Percentiles rank a stretch among this genome's conserved stretches.
These are phyloP conservation scores for Lochmaea crataegi DNA, from an alignment of 2,888 invertebrate species.

Conservation along the genomic window DNA sequence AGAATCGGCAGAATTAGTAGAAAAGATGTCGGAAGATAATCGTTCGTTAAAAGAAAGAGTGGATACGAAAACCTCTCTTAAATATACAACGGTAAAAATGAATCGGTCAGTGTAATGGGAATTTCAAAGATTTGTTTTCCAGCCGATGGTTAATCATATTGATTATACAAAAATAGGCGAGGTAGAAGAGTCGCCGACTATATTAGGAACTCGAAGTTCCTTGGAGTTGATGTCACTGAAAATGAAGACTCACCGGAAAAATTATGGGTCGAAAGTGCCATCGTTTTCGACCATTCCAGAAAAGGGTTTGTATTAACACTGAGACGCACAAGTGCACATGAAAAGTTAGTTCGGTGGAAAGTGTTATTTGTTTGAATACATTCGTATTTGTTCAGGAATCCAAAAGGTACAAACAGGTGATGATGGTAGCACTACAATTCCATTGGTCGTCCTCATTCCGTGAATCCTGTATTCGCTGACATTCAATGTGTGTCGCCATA, in stretches of 20 bases:
- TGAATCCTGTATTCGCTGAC: too few species aligned
- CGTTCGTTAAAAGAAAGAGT: constrained; percentile 5
- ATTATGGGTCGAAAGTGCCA: neutral
- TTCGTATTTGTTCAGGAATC: too few species aligned
- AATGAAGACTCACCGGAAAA: constrained; percentile 7
- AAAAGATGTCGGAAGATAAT: neutral
- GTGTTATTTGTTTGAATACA: too few species aligned
- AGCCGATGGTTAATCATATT: constrained; percentile 12
- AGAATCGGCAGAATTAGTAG: neutral
- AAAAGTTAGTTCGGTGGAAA: too few species aligned
- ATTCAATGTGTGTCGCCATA: too few species aligned
- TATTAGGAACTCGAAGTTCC: constrained; percentile 51
- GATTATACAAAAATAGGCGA: constrained; percentile 44
- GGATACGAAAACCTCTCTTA: constrained; percentile 8
- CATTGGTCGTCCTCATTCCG: too few species aligned
- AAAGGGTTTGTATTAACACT: neutral
- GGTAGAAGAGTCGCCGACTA: constrained; percentile 40
- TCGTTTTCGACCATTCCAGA: neutral
- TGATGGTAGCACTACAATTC: too few species aligned
- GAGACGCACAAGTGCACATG: too few species aligned
- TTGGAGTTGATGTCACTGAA: constrained; percentile 48
- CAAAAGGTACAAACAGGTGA: too few species aligned
- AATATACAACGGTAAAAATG: constrained; percentile 13
- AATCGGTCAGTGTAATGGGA: neutral
- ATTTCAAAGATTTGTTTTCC: neutral